Evolutionary conservation across 2,888 invertebrate genomes (phyloP), one percentile per base, ranked within the genome.

Genomic region (Apamea epomidion): DNA sequence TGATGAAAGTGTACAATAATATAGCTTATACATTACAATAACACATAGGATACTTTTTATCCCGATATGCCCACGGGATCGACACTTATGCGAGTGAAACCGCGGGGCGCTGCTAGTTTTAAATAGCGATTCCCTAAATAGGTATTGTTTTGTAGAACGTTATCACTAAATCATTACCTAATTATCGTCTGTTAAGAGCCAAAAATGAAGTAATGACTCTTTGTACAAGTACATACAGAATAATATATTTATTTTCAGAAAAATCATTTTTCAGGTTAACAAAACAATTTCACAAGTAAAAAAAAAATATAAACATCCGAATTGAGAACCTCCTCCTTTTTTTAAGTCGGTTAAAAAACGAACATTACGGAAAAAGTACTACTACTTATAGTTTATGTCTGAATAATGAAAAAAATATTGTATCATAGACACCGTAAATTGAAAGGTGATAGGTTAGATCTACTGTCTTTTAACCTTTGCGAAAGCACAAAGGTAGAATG

Each of bases 401-500:
- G 25, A 29, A n/a, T 29, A 62, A 60, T n/a, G 12, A 0, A n/a
- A 60, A 60, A 60, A 29, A 7, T 7, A 2, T 62, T 62, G 29
- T 62, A 29, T 29, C 29, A 32, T 8, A 18, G 32, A 64, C 32
- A 64, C 18, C 29, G 64, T 64, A 16, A 32, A 32, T 32, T 32
- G 64, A 18, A 64, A 64, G 18, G 18, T 62, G 62, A 18, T 62
- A 29, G 16, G 64, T 64, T 32, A 0, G 32, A 45, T 10, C 29
- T 42, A 60, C 37, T 37, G 32, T 29, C 12, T 32, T 48, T 42
- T 74, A 45, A 45, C 51, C 60, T 64, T 62, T 75, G 25, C 29
- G 45, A 18, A 32, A 60, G 2, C 18, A 69, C 21, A 65, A 58
- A 65, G 29, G 76, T 82, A 42, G 51, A 7, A 60, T 67, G 42